Evolutionary conservation across 2,113 vertebrate genomes (phyloP), one percentile per base, ranked within the genome.

Genomic region (Dipodomys spectabilis): DNA sequence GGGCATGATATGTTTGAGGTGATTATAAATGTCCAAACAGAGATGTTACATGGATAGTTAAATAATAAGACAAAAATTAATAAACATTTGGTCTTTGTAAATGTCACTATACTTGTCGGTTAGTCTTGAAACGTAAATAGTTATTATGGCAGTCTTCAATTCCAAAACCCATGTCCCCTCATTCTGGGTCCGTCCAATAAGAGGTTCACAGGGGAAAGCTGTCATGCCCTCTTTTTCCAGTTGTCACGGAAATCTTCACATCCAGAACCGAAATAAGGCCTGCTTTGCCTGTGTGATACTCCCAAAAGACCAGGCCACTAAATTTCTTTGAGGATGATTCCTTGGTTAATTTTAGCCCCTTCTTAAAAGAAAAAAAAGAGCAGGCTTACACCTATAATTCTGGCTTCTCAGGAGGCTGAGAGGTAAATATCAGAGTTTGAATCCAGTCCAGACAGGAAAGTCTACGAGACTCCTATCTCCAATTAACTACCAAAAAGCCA

Each of bases 361-460:
- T 69, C 62, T 85, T 53, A 73, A 94, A 7, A 84, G 45, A 92
- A 72, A 62, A 81, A 64, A 45, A 72, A 93, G 68, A 94, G 84
- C 49, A 49, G 49, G 49, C 49, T 49, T 2, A 49, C 12, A 9
- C 12, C 49, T 49, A 12, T 12, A 49, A 49, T 49, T 12, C 49
- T 49, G 49, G 49, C 49, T 49, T 49, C 49, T 49, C 49, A 49
- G 49, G 49, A 49, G 49, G 49, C 49, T 49, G 49, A 49, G 49
- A 49, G 12, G 9, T 49, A 49, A 49, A 12, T 11, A 49, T 49
- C 49, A 49, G 9, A 49, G 49, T 49, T 49, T 49, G 49, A 49
- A 49, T 9, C 49, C 49, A 49, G 49, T 12, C 53, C 12, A 57
- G 53, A 57, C 53, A 13, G 15, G 16, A 57, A 57, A 57, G 3